These are phyloP conservation scores for Pammene aurita DNA, from an alignment of 2,888 invertebrate species.

Conservation along the genomic window DNA sequence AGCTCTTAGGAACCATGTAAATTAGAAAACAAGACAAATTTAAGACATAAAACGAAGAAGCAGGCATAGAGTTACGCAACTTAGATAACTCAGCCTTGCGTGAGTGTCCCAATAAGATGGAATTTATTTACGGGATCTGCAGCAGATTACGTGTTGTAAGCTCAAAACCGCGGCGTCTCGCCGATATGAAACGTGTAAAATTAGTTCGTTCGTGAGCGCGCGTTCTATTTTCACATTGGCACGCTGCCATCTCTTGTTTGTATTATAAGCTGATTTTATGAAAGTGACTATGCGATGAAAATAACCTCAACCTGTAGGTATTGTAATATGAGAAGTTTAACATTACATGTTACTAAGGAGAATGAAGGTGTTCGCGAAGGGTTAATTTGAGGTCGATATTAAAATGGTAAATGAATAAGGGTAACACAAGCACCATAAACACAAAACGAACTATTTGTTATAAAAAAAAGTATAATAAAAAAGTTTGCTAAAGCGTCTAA, in stretches of 20 bases:
- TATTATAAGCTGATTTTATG: constrained; percentile 84
- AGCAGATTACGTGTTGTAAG: constrained; percentile 67
- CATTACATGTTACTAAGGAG: constrained; percentile 52
- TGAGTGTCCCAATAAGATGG: constrained; percentile 42
- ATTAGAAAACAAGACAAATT: constrained; percentile 7
- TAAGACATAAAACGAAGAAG: constrained; percentile 11
- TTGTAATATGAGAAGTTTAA: constrained; percentile 77
- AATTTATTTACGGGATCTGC: constrained; percentile 52
- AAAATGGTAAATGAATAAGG: constrained; percentile 10
- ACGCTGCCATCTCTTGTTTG: constrained; percentile 80
- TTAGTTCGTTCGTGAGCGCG: constrained; percentile 79
- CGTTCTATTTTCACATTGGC: constrained; percentile 79
- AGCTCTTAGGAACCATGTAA: not conserved
- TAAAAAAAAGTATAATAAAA: constrained; percentile 35
- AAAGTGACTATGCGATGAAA: constrained; percentile 82
- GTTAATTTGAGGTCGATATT: not conserved
- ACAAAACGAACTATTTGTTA: constrained; percentile 40
- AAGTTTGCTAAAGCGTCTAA: constrained; percentile 69
- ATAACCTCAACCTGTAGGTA: constrained; percentile 77
- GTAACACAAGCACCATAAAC: constrained; percentile 17
- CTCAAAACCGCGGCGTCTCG: constrained; percentile 58
- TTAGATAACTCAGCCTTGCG: constrained; percentile 20
- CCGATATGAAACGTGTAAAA: constrained; percentile 69
- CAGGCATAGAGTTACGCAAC: constrained; percentile 26
- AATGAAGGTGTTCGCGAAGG: constrained; percentile 21